A percentile compares a stretch with the other conserved stretches of the same genome.
These are phyloP conservation scores for Hyposoter dolosus DNA, from an alignment of 2,888 invertebrate genomes.

Conservation along the genomic window DNA sequence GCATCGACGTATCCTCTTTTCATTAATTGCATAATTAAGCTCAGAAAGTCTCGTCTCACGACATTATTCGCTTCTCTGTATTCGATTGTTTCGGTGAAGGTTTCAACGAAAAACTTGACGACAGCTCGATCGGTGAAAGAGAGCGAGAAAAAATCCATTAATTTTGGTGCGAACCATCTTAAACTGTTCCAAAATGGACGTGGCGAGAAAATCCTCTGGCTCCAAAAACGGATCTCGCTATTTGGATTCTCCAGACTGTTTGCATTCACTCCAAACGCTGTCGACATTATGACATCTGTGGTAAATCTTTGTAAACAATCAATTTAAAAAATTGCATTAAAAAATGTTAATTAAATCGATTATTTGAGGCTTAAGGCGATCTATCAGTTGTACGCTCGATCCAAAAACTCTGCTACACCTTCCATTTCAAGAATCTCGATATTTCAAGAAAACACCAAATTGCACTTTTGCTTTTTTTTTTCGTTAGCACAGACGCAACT, in stretches of 20 bases:
- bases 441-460: too few relatives aligned
- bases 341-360: background rate
- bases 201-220: slow-evolving; percentile 74
- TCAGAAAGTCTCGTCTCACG: slow-evolving; percentile 82
- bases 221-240: slow-evolving; percentile 78
- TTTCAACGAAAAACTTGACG: slow-evolving; percentile 80
- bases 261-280: slow-evolving; percentile 79
- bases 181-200: slow-evolving; percentile 68
- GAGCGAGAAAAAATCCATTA: slow-evolving; percentile 75
- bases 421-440: too few relatives aligned
- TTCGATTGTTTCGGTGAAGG: slow-evolving; percentile 80
- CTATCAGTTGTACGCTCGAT: too few relatives aligned
- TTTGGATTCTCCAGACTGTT: slow-evolving; percentile 76
- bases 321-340: background rate
- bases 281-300: slow-evolving; percentile 78
- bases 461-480: too few relatives aligned
- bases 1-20: slow-evolving; percentile 75
- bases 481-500: too few relatives aligned
- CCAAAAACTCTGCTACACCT: too few relatives aligned
- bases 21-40: slow-evolving; percentile 81
- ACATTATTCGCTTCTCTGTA: slow-evolving; percentile 78
- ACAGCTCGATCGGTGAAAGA: slow-evolving; percentile 73
- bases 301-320: slow-evolving; percentile 71
- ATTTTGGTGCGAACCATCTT: slow-evolving; percentile 73
- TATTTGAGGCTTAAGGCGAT: background rate